Base-by-base conservation (phyloP, 2,113 vertebrate genomes). In the Gorsachius goisagi region DNA sequence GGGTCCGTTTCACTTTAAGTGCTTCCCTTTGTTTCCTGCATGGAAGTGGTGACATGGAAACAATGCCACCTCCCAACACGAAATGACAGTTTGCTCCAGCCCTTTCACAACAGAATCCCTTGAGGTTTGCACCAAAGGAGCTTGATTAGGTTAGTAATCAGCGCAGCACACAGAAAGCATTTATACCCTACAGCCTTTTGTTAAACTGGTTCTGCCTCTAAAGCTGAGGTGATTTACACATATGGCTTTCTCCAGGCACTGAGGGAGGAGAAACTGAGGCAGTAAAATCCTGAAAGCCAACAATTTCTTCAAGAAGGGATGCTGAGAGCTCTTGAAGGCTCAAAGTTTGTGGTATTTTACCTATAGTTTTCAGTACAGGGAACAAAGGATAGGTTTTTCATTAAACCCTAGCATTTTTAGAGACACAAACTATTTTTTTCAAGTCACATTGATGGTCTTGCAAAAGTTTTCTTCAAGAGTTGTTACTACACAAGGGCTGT, bases 111-210 rank as follows among this genome's bases (percentile, higher is more conserved):
- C 93, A 79, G 60, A 95, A 94, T 88, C 92, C 95, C 95, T 94
- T 49, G 86, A 97, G 96, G 90, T 93, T 88, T 95, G 89, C 86
- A 93, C 88, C 94, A 83, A 85, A 93, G 95, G 62, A 95, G 89
- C 88, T 88, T 95, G 93, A 97, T 97, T 97, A 97, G 95, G 94
- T 96, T 97, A 95, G 95, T 45, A 86, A 58, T 92, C 89, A 97
- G 94, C 78, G 59, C 82, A 90, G 97, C 96, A 97, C 94, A 94
- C 23, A 37, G 91, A 88, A 96, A 94, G 89, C 7, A 58, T 90
- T 95, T 39, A 35, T 89, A 94, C 73, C 53, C 89, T 75, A 7
- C 1, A 39, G 94, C 60, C 58, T 75, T 92, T 82, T 81, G 86
- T 85, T 93, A 18, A 8, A 73, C 55, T 45, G 52, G 60, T 84